Base-by-base conservation (phyloP, 1,140 invertebrate species). In the Bombyx mandarina region DNA sequence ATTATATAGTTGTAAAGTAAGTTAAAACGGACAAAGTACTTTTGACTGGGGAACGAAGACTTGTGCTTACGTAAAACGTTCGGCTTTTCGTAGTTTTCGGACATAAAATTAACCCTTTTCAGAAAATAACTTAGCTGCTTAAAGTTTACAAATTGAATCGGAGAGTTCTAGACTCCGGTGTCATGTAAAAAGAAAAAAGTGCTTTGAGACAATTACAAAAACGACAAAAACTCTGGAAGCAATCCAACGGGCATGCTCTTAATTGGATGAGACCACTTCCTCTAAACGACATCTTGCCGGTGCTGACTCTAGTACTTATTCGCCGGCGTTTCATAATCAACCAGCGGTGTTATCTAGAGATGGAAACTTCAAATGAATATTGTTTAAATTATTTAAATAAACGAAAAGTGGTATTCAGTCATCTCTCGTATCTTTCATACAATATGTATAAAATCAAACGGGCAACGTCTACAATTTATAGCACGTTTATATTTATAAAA, bases 231-330 rank as follows among this genome's bases (percentile, higher is more conserved):
- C 70, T 70, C 69, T 78, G 73, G 66, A 76, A 84, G 75, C 79
- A 79, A 80, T 82, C 79, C 79, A 83, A 65, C 62, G 73, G 63
- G 75, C 69, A 67, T 72, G 71, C 77, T 84, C 76, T 80, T 86
- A 82, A 86, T 86, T 86, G 79, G 79, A 86, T 82, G 81, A 80
- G 75, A 82, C 74, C 75, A 78, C 73, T 82, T 82, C 72, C 75
- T 80, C 73, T 79, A 81, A 83, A 82, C 73, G 81, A 76, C 73
- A 80, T 74, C 67, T 60, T 65, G 67, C 58, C 62, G 52, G 57
- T 64, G 52, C 58, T 22, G 47, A 44, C 43, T 42, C 57, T 56
- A 63, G 57, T 51, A 35, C 48, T 55, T 46, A 54, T 66, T 56
- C 63, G 63, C 59, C 57, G 64, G 60, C 61, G 54, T 71, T 65